A percentile compares a stretch with the other conserved stretches of the same genome.
phyloP scores from a whole-genome alignment of 2,113 vertebrate species.

The Lampris incognitus region DNA sequence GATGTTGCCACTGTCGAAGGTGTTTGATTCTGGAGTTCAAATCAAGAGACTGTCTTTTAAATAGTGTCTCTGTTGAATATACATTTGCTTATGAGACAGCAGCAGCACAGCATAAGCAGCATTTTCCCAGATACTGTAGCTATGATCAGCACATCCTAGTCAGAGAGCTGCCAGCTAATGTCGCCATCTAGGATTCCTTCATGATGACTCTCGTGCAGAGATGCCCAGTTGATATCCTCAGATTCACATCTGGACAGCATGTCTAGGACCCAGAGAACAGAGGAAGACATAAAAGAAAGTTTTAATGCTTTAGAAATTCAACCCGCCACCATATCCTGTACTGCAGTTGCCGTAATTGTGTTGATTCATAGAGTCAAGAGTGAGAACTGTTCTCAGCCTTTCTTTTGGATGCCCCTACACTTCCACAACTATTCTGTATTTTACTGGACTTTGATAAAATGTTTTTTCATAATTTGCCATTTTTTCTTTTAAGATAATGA shows the following conservation, averaged over 20 bases:
- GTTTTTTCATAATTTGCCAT: too few relatives aligned
- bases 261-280: neutral
- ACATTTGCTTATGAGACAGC: neutral
- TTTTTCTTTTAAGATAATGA: too few relatives aligned
- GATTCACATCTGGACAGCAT: neutral
- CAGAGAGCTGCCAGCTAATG: neutral
- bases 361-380: neutral
- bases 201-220: neutral
- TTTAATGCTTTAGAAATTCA: neutral
- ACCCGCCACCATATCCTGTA: neutral
- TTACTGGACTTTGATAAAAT: too few relatives aligned
- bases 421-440: too few relatives aligned
- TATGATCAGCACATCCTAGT: neutral
- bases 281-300: neutral
- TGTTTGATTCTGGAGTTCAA: too few relatives aligned
- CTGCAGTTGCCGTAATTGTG: neutral
- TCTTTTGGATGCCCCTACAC: too few relatives aligned
- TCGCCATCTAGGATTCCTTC: neutral
- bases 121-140: neutral
- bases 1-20: too few relatives aligned
- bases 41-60: too few relatives aligned
- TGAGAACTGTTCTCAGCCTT: too few relatives aligned
- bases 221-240: neutral
- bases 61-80: neutral
- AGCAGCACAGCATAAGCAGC: neutral